Base-by-base conservation (phyloP, 1,140 invertebrate species). In the Drosophila lini region DNA sequence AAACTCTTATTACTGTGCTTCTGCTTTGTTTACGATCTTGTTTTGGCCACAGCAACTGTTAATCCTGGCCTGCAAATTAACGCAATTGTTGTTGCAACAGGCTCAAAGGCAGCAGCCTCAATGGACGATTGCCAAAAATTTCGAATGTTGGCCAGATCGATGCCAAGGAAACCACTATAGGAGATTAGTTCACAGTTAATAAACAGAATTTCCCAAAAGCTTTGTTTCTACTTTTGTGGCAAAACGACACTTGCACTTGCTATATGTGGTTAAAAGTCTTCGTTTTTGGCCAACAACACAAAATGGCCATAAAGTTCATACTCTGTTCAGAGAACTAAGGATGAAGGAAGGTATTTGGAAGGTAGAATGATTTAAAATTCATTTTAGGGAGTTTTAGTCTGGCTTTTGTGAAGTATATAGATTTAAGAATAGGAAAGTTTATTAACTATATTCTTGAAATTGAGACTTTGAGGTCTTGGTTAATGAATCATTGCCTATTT, bases 151-250 rank as follows among this genome's bases (percentile, higher is more conserved):
- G 36, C 38, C 34, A 45, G 52, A 60, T 73, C 53, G 42, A 69
- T 70, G 38, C 32, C 32, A 47, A 19, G 11, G 13, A 36, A 69
- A 56, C 56, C 67, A 55, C 50, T 52, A 55, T 22, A 16, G 13
- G 6, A 62, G 60, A 62, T 62, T 73, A 48, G 56, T 55, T 62
- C 15, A n/a, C 68, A 62, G 50, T 45, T 34, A 53, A 57, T 63
- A 75, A 75, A 63, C 48, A 42, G 69, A 55, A 69, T 57, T 34
- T 45, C 16, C 11, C 11, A 28, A 64, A 31, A 41, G 58, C 44
- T 25, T 7, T 41, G 59, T 28, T 19, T 52, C n/a, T 16, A n/a
- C 56, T 31, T 58, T 5, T 32, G 19, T 22, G 34, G 53, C 19
- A 11, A 38, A 56, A 52, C 31, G 34, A 22, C 31, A 38, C 19